Conservation (phyloP, 2,888 invertebrate species). For the Julus scandinavius region DNA sequence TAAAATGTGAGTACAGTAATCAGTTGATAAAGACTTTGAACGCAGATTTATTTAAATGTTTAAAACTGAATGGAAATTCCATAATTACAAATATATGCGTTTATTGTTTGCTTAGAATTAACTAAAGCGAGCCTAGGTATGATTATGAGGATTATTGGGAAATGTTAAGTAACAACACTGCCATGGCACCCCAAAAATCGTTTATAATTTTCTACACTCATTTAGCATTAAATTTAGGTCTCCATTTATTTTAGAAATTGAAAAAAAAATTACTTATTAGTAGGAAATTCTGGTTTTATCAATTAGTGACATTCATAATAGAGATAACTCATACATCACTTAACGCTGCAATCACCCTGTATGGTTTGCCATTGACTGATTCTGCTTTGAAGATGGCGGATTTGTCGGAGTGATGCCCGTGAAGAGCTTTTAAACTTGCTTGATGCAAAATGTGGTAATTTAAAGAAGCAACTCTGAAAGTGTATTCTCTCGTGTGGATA, state of each 20-base stretch:
- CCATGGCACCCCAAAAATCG: neutral
- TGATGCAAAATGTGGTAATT: slow-evolving; percentile 13
- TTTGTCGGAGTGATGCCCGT: slow-evolving; percentile 9
- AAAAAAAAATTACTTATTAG: neutral
- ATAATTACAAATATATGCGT: neutral
- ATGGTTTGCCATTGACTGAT: neutral
- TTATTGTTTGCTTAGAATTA: neutral
- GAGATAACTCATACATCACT: neutral
- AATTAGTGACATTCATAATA: neutral
- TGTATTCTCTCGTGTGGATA: neutral
- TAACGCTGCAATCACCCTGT: neutral
- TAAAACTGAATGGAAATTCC: no score
- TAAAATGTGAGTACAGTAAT: neutral
- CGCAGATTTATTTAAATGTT: no score
- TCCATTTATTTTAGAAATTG: neutral
- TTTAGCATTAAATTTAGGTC: neutral
- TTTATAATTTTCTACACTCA: neutral
- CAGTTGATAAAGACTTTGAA: no score
- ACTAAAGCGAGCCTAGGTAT: neutral
- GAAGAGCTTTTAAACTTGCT: slow-evolving; percentile 16
- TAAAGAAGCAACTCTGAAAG: neutral
- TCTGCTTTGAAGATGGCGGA: slow-evolving; percentile 37
- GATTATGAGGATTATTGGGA: neutral
- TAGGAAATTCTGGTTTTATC: neutral
- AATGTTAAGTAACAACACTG: neutral